Conservation (phyloP, 2,888 invertebrate species). For the Stenotaenia linearis region DNA sequence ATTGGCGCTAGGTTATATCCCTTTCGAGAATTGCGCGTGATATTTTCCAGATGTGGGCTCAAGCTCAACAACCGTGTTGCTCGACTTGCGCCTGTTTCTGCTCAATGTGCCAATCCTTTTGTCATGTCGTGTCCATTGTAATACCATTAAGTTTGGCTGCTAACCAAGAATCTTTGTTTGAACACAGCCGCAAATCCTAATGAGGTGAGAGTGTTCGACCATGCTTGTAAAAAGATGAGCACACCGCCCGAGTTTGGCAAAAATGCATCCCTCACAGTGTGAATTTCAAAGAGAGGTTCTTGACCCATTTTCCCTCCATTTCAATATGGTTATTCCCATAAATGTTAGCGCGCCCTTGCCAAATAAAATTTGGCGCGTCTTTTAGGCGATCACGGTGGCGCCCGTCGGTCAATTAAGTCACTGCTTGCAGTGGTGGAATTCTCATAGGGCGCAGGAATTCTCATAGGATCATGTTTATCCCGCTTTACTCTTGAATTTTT, state of each 20-base stretch:
- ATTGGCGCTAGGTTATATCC: neutral
- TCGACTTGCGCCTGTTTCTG: neutral
- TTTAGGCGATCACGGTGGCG: neutral
- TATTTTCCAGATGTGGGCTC: neutral
- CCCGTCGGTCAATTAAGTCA: slow-evolving; percentile 4
- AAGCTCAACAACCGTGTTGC: neutral
- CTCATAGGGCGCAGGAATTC: neutral
- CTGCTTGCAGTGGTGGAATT: neutral
- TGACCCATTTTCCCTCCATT: neutral
- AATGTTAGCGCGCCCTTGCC: neutral
- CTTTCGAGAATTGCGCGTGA: neutral
- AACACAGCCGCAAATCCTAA: neutral
- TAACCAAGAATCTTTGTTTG: neutral
- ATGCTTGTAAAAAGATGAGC: slow-evolving; percentile 11
- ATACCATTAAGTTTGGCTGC: neutral
- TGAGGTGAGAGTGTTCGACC: neutral
- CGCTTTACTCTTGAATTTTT: neutral
- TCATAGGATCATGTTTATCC: neutral
- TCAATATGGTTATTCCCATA: neutral
- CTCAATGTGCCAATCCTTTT: neutral
- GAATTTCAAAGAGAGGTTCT: neutral
- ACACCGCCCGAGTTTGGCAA: neutral
- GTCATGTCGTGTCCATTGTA: neutral
- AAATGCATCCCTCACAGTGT: neutral
- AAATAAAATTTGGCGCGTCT: slow-evolving; percentile 1